Percentiles rank a stretch among this genome's conserved stretches.
Conservation (phyloP, 2,113 vertebrate genomes). For the Pituophis catenifer region DNA sequence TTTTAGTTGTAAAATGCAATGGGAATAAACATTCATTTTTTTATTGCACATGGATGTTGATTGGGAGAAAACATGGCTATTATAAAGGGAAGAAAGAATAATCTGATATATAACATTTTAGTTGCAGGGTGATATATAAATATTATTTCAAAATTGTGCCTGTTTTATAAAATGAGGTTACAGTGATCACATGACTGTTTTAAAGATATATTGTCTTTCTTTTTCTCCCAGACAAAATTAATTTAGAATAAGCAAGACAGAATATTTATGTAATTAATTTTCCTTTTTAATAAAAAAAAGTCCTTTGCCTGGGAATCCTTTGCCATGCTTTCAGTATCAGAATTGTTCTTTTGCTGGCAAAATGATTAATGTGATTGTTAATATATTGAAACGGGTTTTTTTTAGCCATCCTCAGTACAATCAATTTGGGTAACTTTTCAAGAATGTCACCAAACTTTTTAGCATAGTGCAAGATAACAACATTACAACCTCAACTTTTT, state of each 20-base stretch:
- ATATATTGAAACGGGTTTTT: neutral
- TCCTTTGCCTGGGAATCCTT: neutral
- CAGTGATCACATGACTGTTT: neutral
- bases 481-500: no score
- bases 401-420: neutral
- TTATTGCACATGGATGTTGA: neutral
- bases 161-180: neutral
- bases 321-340: neutral
- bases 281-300: neutral
- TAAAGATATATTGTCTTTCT: neutral
- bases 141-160: neutral
- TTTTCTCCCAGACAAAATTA: neutral
- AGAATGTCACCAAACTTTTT: neutral
- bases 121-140: neutral
- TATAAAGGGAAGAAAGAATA: neutral
- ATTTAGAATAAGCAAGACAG: neutral
- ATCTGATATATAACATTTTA: neutral
- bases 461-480: no score
- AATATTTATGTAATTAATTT: neutral
- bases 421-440: neutral
- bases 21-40: neutral
- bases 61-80: neutral
- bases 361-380: neutral
- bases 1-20: neutral
- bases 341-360: neutral